Conservation (phyloP, 2,797 vertebrate species). For the Acanthis flammea region DNA sequence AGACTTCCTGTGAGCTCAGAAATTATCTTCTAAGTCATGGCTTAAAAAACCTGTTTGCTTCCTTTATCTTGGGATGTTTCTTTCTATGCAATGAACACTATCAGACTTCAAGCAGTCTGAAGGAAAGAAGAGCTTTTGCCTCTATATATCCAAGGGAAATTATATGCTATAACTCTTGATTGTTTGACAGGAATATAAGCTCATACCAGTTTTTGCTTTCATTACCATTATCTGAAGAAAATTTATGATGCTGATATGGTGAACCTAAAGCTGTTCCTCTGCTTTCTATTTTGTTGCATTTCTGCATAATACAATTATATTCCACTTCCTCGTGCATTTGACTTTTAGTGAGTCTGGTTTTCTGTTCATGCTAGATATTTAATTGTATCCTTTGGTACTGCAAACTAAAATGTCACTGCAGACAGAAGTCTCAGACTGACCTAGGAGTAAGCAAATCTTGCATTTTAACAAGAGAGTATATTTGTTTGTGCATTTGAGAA, state of each 20-base stretch:
- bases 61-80: not conserved
- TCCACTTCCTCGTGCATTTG: not conserved
- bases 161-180: not conserved
- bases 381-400: not conserved
- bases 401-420: conserved; percentile 11
- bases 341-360: not conserved
- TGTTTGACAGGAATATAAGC: not conserved
- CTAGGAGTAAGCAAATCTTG: not conserved
- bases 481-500: not conserved
- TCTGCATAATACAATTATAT: not conserved
- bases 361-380: not conserved
- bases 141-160: not conserved
- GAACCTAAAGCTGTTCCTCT: not conserved
- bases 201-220: not conserved
- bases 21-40: not conserved
- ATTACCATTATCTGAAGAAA: not conserved
- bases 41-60: not conserved
- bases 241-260: not conserved
- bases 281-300: not conserved
- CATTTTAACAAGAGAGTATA: not conserved
- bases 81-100: not conserved
- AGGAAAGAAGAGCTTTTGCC: not conserved
- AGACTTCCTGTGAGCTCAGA: not conserved
- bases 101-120: not conserved
- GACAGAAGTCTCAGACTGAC: not conserved